phyloP scores from a whole-genome alignment of 2,113 vertebrate genomes.

The Myanophis thanlyinensis region DNA sequence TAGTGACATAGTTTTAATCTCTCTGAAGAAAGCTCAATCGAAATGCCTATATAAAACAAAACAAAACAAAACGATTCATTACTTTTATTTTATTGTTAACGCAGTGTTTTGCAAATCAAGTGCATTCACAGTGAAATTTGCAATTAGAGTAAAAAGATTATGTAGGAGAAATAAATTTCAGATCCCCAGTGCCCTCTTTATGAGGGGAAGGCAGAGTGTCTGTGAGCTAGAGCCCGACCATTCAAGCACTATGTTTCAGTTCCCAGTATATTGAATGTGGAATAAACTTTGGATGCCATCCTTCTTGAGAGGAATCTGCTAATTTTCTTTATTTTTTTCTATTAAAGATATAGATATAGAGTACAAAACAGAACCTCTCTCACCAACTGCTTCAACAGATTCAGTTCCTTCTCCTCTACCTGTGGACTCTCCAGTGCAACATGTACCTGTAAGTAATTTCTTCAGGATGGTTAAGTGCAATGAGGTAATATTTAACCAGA shows the following conservation, averaged over 20 bases:
- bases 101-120: background rate
- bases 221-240: background rate
- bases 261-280: background rate
- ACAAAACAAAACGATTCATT: background rate
- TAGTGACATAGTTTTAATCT: background rate
- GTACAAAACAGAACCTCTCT: conserved; percentile 79
- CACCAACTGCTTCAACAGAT: conserved; percentile 79
- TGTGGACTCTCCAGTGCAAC: conserved; percentile 77
- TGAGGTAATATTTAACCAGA: background rate
- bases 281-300: background rate
- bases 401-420: conserved; percentile 77
- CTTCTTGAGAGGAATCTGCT: background rate
- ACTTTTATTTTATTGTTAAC: background rate
- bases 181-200: background rate
- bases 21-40: background rate
- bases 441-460: conserved; percentile 80
- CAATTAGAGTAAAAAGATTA: background rate
- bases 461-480: background rate
- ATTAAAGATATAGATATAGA: conserved; percentile 76
- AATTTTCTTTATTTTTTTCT: conserved; percentile 6
- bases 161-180: background rate
- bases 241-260: background rate
- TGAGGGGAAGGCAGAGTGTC: background rate
- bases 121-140: background rate
- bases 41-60: background rate